Evolutionary conservation across 2,113 vertebrate species (phyloP).

Genomic region (Riparia riparia): DNA sequence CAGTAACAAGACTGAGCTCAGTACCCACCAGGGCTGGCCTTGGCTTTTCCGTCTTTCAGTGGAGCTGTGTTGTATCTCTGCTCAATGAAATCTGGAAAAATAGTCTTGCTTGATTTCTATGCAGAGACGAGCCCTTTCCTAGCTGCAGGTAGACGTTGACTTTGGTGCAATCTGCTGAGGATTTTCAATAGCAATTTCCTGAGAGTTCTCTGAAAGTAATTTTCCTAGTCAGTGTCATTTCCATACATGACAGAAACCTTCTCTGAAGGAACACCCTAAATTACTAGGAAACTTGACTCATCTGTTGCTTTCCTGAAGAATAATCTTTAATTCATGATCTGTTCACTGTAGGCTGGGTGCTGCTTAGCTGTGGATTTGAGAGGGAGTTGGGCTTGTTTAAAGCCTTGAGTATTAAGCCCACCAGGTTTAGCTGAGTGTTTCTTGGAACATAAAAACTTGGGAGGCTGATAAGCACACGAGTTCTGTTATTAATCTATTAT

Average conservation of each 20-base stretch:
- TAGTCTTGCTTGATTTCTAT: not conserved
- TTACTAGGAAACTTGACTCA: slow-evolving; percentile 30
- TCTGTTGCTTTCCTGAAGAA: slow-evolving; percentile 24
- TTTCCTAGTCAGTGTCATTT: slow-evolving; percentile 33
- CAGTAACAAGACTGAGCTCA: not conserved
- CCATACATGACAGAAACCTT: not conserved
- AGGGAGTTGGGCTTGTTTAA: slow-evolving; percentile 13
- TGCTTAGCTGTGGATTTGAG: not conserved
- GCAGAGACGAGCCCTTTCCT: not conserved
- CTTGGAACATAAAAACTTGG: not conserved
- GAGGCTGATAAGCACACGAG: not conserved
- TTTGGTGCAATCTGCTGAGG: not conserved
- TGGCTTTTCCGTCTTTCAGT: not conserved
- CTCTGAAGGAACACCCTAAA: slow-evolving; percentile 21
- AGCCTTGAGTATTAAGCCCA: not conserved
- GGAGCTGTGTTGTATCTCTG: accelerated
- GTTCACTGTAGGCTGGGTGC: not conserved
- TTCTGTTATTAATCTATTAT: not conserved
- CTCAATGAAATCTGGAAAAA: not conserved
- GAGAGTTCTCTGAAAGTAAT: not conserved
- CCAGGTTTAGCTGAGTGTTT: not conserved
- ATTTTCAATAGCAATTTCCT: not conserved
- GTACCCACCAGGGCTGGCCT: not conserved
- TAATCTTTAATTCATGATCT: slow-evolving; percentile 49
- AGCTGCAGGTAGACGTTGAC: not conserved